Evolutionary conservation across 2,113 vertebrate species (phyloP).

Genomic region (Xyrauchen texanus): DNA sequence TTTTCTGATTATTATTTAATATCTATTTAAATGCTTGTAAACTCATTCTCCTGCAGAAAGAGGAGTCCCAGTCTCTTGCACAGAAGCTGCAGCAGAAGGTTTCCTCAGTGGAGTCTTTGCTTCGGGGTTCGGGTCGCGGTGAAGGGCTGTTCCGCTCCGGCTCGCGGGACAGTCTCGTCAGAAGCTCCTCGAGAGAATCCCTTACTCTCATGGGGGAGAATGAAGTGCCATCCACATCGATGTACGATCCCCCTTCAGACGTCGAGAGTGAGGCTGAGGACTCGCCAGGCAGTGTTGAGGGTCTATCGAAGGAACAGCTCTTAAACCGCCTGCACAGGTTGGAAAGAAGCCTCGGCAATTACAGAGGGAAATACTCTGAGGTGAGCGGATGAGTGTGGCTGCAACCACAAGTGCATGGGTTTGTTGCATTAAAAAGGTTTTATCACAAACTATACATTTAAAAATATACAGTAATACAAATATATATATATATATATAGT

Average conservation of each 20-base stretch:
- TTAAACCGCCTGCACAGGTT: constrained; percentile 79
- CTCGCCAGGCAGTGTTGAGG: constrained; percentile 69
- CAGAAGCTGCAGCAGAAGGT: constrained; percentile 91
- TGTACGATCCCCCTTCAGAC: constrained; percentile 87
- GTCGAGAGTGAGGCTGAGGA: constrained; percentile 94
- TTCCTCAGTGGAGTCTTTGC: constrained; percentile 90
- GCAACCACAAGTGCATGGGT: no score
- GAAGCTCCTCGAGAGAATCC: constrained; percentile 86
- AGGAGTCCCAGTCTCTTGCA: constrained; percentile 82
- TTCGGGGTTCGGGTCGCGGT: constrained; percentile 83
- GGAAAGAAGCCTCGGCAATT: constrained; percentile 86
- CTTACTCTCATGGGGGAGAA: constrained; percentile 82
- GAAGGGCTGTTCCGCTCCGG: constrained; percentile 83
- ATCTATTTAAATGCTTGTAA: neutral
- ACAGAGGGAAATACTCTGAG: constrained; percentile 90
- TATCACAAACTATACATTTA: no score
- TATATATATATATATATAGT: no score
- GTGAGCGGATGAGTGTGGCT: constrained; percentile 60
- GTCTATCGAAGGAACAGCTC: constrained; percentile 85
- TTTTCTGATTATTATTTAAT: neutral
- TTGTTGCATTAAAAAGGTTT: no score
- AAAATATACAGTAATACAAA: no score
- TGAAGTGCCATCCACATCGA: constrained; percentile 53
- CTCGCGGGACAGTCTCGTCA: constrained; percentile 87
- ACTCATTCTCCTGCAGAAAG: constrained; percentile 66